Evolutionary conservation across 2,113 vertebrate genomes (phyloP).

Genomic region (Heteronetta atricapilla): DNA sequence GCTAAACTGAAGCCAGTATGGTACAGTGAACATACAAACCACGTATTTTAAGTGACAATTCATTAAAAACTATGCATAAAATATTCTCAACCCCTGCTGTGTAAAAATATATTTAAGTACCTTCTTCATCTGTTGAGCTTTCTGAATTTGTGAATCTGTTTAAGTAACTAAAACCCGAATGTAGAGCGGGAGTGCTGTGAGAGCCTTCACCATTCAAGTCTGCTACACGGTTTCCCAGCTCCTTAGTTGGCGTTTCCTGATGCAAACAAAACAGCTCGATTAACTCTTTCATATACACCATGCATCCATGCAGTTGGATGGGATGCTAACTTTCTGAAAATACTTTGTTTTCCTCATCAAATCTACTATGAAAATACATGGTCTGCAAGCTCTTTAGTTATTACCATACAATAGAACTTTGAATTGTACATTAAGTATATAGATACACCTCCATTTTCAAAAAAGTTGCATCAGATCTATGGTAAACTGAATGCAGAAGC

Average conservation of each 20-base stretch:
- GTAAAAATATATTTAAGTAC: slow-evolving; percentile 65
- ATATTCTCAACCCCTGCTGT: not conserved
- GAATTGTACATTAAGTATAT: not conserved
- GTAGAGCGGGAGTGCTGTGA: slow-evolving; percentile 71
- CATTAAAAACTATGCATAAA: not conserved
- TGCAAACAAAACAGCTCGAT: not conserved
- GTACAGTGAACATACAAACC: not conserved
- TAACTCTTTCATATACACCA: not conserved
- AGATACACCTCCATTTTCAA: not conserved
- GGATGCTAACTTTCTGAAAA: not conserved
- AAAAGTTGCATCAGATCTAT: not conserved
- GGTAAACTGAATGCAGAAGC: not conserved
- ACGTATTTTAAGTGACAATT: not conserved
- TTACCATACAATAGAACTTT: not conserved
- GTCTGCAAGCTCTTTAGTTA: not conserved
- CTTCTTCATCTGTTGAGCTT: slow-evolving; percentile 98
- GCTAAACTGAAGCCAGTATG: not conserved
- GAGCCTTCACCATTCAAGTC: slow-evolving; percentile 78
- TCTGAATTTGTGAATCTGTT: slow-evolving; percentile 92
- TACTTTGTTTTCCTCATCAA: not conserved
- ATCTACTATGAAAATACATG: not conserved
- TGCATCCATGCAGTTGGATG: accelerated
- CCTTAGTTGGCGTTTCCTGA: slow-evolving; percentile 96
- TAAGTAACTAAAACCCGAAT: slow-evolving; percentile 76
- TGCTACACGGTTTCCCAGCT: slow-evolving; percentile 83